Base-by-base conservation (phyloP, 2,797 vertebrate genomes). In the Avahi laniger region DNA sequence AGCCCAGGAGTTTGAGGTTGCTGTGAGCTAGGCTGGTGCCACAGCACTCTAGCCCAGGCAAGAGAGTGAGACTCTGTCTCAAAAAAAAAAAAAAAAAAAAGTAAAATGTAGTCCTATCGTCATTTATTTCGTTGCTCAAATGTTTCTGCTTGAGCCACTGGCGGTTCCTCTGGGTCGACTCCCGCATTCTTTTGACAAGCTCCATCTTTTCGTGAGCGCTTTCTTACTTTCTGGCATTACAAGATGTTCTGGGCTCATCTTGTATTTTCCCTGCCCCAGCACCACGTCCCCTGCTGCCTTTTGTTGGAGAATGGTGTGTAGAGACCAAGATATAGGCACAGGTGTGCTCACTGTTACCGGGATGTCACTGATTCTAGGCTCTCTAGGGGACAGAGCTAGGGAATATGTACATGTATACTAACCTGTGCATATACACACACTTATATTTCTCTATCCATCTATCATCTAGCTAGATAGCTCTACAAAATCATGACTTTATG, bases 341-440 rank as follows among this genome's bases (percentile, higher is more conserved):
- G 69, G 18, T 26, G 11, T 54, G 2, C 26, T 79, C 35, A 1
- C 2, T 4, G 22, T 26, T 15, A 4, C 7, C 28, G 48, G 20
- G 43, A 20, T 52, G 28, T 13, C 24, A 6, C 8, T 30, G 35
- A 4, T 63, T 61, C n/a, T 18, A 61, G 76, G 48, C 7, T 52
- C 20, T 89, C 70, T 48, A 12, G 67, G 5, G 46, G 30, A 26
- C 50, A 76, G n/a, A 81, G 48, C 73, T 9, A 26, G 57, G 43
- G 48, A 38, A 8, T 18, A 13, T 0, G 61, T 1, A 7, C 11
- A 1, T 5, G 1, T 15, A 0, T 7, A 33, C 57, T 41, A 35
- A 73, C 35, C 17, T 12, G 1, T 5, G 12, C 30, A 22, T 13
- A 12, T 5, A 10, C 26, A 30, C 18, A 61, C 8, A 33, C 5